A percentile compares a stretch with the other conserved stretches of the same genome.
phyloP scores from a whole-genome alignment of 2,113 vertebrate genomes.

The Calyptommatus sinebrachiatus region DNA sequence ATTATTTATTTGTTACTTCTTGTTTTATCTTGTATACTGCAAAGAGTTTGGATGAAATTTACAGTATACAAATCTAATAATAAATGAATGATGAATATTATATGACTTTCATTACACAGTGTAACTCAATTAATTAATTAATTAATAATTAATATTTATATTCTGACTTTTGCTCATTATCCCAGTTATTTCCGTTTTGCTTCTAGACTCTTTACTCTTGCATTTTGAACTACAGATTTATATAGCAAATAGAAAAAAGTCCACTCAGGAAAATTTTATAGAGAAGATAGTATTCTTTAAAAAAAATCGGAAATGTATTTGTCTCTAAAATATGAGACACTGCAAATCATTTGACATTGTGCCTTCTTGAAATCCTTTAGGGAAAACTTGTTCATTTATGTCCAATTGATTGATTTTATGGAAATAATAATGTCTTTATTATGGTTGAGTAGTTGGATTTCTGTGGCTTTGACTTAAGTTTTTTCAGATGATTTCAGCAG shows the following conservation, averaged over 20 bases:
- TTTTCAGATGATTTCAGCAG: conserved; percentile 52
- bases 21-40: no score
- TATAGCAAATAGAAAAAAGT: conserved; percentile 18
- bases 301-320: not conserved
- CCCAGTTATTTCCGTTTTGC: not conserved
- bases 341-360: conserved; percentile 9
- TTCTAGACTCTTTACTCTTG: not conserved
- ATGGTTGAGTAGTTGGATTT: conserved; percentile 40
- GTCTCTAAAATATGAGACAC: conserved; percentile 21
- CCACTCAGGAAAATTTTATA: not conserved
- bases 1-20: no score
- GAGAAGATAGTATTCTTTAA: not conserved
- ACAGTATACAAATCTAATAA: no score
- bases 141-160: no score
- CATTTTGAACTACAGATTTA: not conserved
- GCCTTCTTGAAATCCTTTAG: conserved; percentile 25
- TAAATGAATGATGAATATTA: no score
- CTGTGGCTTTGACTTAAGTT: conserved; percentile 53
- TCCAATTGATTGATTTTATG: conserved; percentile 43
- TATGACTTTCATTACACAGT: no score
- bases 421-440: conserved; percentile 56
- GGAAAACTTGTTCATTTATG: conserved; percentile 45
- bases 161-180: no score
- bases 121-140: no score
- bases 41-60: no score